Base-by-base conservation (phyloP, 2,113 vertebrate species). In the Anhinga rufa region DNA sequence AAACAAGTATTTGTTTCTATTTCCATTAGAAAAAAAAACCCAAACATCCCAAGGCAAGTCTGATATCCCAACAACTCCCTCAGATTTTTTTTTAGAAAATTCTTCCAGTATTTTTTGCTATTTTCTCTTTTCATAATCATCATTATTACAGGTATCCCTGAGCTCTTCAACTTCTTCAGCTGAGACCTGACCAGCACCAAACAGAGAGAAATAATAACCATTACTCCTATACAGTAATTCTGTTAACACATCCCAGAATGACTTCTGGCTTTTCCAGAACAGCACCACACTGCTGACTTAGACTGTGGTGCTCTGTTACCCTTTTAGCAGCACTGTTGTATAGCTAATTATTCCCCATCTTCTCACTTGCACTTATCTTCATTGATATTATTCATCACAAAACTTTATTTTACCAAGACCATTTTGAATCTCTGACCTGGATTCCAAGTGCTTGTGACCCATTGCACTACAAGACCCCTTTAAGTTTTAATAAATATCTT, bases 271-370 rank as follows among this genome's bases (percentile, higher is more conserved):
- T 57, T 57, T 70, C 74, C 44, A 40, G 54, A 93, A 65, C 22
- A 76, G 48, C 14, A 76, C 31, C 48, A 32, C 42, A 65, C n/a
- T 61, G 49, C 36, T 81, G 22, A 48, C 44, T 77, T 52, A 24
- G 36, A 38, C n/a, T 20, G 51, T 7, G 8, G 13, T 38, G 17
- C 0, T 0, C 64, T 46, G 31, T 38, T 38, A 36, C 17, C 42
- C 52, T 77, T 61, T 46, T 24, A 82, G 54, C 60, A 74, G 15
- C 22, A 29, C 11, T 65, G 9, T 3, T 51, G 44, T 62, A 77
- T 11, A 77, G 10, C 28, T 66, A 69, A 52, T 52, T 69, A 49
- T 62, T 85, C 16, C 34, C 9, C 14, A 4, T 31, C 24, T 69
- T 81, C 52, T 74, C 29, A n/a, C 12, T 70, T 52, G 6, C 36